These are phyloP conservation scores for Lophius americanus DNA, from an alignment of 2,797 vertebrate genomes.

Conservation along the genomic window DNA sequence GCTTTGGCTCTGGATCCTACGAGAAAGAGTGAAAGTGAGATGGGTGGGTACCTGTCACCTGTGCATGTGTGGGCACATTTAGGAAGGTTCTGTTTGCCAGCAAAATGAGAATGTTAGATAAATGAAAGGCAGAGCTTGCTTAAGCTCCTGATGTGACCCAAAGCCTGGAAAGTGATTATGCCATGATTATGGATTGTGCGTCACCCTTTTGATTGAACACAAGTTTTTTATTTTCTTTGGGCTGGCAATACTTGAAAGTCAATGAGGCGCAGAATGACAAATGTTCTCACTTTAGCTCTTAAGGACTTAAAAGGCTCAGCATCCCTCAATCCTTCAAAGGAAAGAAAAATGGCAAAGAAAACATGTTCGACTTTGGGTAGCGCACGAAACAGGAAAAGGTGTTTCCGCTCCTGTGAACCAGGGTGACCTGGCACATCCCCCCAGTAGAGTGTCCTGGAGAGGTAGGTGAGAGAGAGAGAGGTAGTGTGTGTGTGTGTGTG, in stretches of 20 bases:
- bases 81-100: slow-evolving; percentile 11
- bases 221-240: slow-evolving; percentile 67
- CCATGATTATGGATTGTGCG: slow-evolving; percentile 48
- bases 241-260: slow-evolving; percentile 56
- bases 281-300: slow-evolving; percentile 73
- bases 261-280: slow-evolving; percentile 77
- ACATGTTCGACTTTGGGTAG: slow-evolving; percentile 66
- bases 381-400: slow-evolving; percentile 67
- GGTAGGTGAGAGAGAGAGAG: slow-evolving; percentile 33
- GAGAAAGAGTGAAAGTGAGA: slow-evolving; percentile 18
- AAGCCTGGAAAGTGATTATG: slow-evolving; percentile 38
- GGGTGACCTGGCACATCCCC: slow-evolving; percentile 67
- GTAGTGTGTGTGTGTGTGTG: background rate
- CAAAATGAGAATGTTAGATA: slow-evolving; percentile 31
- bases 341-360: slow-evolving; percentile 66
- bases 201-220: slow-evolving; percentile 54
- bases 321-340: slow-evolving; percentile 62
- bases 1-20: slow-evolving; percentile 88
- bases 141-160: slow-evolving; percentile 34
- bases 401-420: slow-evolving; percentile 67
- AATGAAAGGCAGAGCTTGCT: slow-evolving; percentile 42
- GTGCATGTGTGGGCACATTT: background rate
- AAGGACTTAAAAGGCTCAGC: slow-evolving; percentile 61
- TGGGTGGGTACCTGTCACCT: background rate
- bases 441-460: slow-evolving; percentile 52